phyloP scores from a whole-genome alignment of 2,888 invertebrate species.

The Idaea straminata region DNA sequence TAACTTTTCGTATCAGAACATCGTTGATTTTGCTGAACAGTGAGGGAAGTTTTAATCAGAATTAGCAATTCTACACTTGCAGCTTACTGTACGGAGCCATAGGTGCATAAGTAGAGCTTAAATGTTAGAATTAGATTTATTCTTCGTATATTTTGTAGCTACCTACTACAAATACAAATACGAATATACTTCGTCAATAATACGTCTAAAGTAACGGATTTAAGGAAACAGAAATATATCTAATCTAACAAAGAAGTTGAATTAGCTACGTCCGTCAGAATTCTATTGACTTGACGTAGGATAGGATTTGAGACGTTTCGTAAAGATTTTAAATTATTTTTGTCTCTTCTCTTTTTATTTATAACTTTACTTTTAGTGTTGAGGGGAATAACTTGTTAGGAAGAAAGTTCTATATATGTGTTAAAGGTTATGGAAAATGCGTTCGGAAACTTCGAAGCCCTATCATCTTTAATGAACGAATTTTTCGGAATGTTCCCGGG shows the following conservation, averaged over 20 bases:
- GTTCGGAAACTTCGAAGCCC: conserved; percentile 57
- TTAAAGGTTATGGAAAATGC: conserved; percentile 59
- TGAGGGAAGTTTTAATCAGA: conserved; percentile 27
- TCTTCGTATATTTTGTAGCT: not conserved
- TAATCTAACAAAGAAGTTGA: no score
- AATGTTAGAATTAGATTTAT: not conserved
- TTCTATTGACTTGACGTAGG: no score
- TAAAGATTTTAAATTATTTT: no score
- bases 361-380: no score
- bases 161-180: no score
- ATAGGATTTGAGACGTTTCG: no score
- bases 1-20: conserved; percentile 23
- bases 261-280: no score
- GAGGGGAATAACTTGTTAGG: no score
- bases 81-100: conserved; percentile 6
- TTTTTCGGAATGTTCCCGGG: conserved; percentile 64
- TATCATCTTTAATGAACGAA: conserved; percentile 64
- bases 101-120: conserved; percentile 9
- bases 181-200: no score
- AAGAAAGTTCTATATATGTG: not conserved
- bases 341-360: no score
- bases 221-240: no score
- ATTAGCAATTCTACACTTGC: conserved; percentile 26
- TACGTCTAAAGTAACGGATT: no score
- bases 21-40: conserved; percentile 20